These are phyloP conservation scores for Symphodus melops DNA, from an alignment of 2,113 vertebrate genomes.

Conservation along the genomic window DNA sequence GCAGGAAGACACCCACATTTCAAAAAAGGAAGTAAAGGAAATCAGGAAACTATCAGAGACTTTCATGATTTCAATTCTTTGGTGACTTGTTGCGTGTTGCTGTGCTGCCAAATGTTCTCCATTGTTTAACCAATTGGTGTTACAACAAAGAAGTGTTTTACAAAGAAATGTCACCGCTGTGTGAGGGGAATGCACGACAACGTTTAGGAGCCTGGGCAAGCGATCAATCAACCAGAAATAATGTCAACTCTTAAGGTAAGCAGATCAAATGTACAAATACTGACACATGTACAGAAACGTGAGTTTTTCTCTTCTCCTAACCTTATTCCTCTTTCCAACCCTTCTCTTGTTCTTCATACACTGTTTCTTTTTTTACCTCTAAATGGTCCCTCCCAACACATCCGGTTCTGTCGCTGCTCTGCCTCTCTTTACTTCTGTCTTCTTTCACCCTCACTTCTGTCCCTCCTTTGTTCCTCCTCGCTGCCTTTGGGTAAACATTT, in stretches of 20 bases:
- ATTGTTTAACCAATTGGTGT: neutral
- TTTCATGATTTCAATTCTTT: neutral
- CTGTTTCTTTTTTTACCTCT: neutral
- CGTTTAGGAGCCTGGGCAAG: neutral
- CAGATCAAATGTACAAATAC: neutral
- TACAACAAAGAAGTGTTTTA: neutral
- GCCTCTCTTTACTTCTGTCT: neutral
- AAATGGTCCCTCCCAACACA: neutral
- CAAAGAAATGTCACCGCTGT: neutral
- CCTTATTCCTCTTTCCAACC: neutral
- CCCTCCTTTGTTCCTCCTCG: constrained; percentile 36
- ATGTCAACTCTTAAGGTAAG: neutral
- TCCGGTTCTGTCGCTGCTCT: neutral
- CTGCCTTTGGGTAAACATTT: constrained; percentile 71
- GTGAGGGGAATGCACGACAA: constrained; percentile 1
- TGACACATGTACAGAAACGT: neutral
- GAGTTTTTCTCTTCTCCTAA: neutral
- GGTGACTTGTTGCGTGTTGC: neutral
- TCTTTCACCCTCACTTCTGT: constrained; percentile 2
- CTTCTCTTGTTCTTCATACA: neutral
- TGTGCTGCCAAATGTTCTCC: neutral
- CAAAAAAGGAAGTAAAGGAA: neutral
- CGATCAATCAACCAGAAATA: neutral
- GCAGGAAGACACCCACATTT: too few relatives aligned
- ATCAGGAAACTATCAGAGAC: too few relatives aligned